Evolutionary conservation across 1,140 invertebrate genomes (phyloP), one percentile per base, ranked within the genome.

Genomic region (Trichoplusia ni): DNA sequence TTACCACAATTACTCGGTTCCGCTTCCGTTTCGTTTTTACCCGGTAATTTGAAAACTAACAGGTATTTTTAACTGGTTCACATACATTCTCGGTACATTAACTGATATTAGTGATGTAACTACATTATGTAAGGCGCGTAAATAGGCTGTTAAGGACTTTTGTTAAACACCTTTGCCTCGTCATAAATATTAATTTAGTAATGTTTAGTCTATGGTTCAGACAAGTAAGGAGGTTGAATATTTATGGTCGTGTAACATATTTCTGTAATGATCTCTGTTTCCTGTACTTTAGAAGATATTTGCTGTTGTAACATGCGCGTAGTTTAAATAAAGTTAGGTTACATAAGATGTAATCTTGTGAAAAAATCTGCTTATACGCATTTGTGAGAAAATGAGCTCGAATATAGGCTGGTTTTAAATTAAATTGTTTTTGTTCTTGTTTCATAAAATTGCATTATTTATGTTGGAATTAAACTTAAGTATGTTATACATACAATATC

Each of bases 1-100:
- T 56, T 40, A 35, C 51, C 51, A 40, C 51, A 27, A 27, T 49
- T 31, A n/a, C 35, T 7, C 4, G 23, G 38, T 56, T 56, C 51
- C 51, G 51, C 35, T 56, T 56, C 51, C 51, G 51, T 56, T 56
- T 37, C 33, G 23, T 23, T n/a, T n/a, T 7, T 49, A 11, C 8
- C 35, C 21, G 23, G 51, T 8, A 27, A 56, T 56, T 56, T 14
- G 14, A 8, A 25, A 27, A 56, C 16, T 27, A 27, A 38, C 51
- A 7, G 13, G 51, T 38, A 14, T 33, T 51, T 33, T 27, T 38
- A 56, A 56, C 35, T 56, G 21, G 51, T 56, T 27, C 51, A 40
- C 51, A 56, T 56, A 40, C 51, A 56, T 56, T 56, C 51, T 27
- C 11, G 51, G 38, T 27, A 56, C 21, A 56, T 56, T 56, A 40